Percentiles rank a stretch among this genome's conserved stretches.
phyloP scores from a whole-genome alignment of 2,113 vertebrate species.

The Picathartes gymnocephalus region DNA sequence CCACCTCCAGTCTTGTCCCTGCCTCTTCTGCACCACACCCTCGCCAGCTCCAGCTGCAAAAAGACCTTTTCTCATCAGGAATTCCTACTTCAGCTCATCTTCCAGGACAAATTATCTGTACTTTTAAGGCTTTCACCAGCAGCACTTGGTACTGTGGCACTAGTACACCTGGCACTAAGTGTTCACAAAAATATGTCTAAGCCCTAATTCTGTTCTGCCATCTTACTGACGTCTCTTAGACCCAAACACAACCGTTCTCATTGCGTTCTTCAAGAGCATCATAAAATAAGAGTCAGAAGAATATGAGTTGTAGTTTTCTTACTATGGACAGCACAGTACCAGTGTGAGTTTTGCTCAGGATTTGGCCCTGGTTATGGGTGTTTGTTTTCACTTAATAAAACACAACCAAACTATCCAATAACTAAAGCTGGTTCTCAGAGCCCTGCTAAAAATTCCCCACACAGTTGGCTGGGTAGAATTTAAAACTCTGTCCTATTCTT shows the following conservation, averaged over 20 bases:
- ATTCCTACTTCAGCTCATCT: neutral
- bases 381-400: neutral
- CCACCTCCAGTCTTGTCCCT: neutral
- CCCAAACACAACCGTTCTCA: neutral
- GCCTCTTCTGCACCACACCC: neutral
- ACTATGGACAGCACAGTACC: neutral
- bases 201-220: neutral
- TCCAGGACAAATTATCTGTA: neutral
- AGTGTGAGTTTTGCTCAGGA: neutral
- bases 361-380: neutral
- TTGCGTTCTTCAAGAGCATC: neutral
- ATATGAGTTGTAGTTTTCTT: neutral
- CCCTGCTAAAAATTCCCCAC: constrained; percentile 57
- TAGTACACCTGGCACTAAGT: neutral
- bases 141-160: neutral
- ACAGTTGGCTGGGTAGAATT: constrained; percentile 53
- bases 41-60: neutral
- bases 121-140: neutral
- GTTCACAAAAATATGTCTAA: neutral
- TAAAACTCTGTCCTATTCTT: constrained; percentile 63
- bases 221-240: neutral
- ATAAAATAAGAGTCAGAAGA: neutral
- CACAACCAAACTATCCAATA: neutral
- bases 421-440: neutral
- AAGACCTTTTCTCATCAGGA: neutral